These are phyloP conservation scores for Rhabdophis nuchalis DNA, from an alignment of 2,797 vertebrate genomes.

Conservation along the genomic window DNA sequence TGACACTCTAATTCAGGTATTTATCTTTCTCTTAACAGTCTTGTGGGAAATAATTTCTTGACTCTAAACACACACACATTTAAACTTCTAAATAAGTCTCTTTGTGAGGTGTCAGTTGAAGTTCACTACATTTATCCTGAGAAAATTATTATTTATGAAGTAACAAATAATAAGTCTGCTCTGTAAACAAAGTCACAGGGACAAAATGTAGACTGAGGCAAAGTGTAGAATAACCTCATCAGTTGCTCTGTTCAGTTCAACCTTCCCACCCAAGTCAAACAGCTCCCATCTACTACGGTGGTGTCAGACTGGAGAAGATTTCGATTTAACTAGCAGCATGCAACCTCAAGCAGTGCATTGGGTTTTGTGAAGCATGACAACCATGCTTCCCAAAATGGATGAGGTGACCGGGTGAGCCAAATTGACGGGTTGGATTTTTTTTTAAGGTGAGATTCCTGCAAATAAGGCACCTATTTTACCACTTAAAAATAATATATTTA, in stretches of 20 bases:
- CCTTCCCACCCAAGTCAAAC: background rate
- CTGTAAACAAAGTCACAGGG: background rate
- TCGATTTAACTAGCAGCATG: background rate
- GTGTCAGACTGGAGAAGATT: background rate
- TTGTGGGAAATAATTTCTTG: background rate
- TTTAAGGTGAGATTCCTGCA: background rate
- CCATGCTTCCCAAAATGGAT: background rate
- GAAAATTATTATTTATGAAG: background rate
- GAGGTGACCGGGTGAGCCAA: background rate
- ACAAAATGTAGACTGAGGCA: background rate
- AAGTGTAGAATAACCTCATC: background rate
- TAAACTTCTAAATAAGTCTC: slow-evolving; percentile 5
- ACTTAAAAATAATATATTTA: background rate
- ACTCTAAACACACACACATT: slow-evolving; percentile 1
- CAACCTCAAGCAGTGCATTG: background rate
- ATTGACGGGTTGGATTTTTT: background rate
- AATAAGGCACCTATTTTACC: background rate
- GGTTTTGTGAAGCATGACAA: background rate
- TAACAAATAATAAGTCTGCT: background rate
- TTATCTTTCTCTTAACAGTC: background rate
- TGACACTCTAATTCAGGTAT: background rate
- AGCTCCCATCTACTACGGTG: background rate
- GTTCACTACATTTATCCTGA: background rate
- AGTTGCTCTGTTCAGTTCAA: background rate
- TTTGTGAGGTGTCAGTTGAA: background rate